A percentile compares a stretch with the other conserved stretches of the same genome.
phyloP scores from a whole-genome alignment of 1,140 invertebrate species.

The Heliothis virescens region DNA sequence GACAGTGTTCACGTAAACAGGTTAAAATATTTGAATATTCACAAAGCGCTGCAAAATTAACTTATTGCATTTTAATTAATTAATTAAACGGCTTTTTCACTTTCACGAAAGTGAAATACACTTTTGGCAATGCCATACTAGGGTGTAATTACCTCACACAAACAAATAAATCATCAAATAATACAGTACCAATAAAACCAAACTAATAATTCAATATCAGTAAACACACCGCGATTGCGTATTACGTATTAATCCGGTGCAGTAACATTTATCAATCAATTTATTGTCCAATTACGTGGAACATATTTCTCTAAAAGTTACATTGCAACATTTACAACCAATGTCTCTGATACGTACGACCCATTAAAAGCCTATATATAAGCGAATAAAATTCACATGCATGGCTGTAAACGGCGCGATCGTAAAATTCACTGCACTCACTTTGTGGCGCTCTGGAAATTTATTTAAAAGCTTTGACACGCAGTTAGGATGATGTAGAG shows the following conservation, averaged over 20 bases:
- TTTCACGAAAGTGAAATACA: too few species aligned
- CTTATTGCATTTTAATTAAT: too few species aligned
- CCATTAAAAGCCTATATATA: conserved; percentile 81
- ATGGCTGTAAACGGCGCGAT: conserved; percentile 72
- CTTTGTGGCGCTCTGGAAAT: conserved; percentile 76
- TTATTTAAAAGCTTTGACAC: conserved; percentile 80
- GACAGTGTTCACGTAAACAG: too few species aligned
- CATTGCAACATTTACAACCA: conserved; percentile 71
- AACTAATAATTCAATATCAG: conserved; percentile 9
- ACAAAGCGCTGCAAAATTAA: too few species aligned
- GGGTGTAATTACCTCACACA: not conserved
- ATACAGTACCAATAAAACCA: conserved; percentile 12
- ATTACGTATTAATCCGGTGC: not conserved
- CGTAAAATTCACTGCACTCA: conserved; percentile 82
- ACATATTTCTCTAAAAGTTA: conserved; percentile 61
- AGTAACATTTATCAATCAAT: conserved; percentile 45
- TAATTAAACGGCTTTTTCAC: too few species aligned
- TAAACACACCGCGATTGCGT: conserved; percentile 3
- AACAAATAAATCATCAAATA: conserved; percentile 12
- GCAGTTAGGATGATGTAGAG: conserved; percentile 49
- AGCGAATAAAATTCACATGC: conserved; percentile 81
- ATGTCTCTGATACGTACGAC: conserved; percentile 75
- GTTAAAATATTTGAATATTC: too few species aligned
- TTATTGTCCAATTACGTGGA: conserved; percentile 45
- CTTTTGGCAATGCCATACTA: not conserved